Conservation (phyloP, 2,888 invertebrate genomes). For the Koerneria pararmatus region DNA sequence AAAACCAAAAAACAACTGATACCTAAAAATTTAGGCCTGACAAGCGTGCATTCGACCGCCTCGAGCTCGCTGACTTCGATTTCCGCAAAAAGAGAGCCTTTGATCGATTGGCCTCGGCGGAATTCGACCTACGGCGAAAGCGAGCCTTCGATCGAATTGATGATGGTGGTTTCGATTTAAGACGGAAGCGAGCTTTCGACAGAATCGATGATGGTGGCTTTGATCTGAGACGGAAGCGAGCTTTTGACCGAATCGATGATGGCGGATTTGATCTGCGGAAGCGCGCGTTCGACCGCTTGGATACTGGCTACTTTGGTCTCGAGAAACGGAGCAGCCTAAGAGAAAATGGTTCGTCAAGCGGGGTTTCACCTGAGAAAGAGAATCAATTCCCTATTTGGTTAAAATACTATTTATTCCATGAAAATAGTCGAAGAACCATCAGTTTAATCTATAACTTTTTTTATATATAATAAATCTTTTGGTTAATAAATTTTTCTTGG, state of each 20-base stretch:
- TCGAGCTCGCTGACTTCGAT: not conserved
- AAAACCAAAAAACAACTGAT: no score
- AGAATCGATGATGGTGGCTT: not conserved
- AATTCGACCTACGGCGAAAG: not conserved
- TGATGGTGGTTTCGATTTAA: constrained; percentile 13
- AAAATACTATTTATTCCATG: no score
- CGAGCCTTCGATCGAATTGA: constrained; percentile 22
- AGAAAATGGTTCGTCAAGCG: no score
- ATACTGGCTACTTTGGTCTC: not conserved
- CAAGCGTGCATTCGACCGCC: constrained; percentile 8
- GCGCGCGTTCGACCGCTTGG: constrained; percentile 11
- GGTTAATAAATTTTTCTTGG: no score
- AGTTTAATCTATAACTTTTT: no score
- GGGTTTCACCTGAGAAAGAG: no score
- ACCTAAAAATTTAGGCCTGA: constrained; percentile 20
- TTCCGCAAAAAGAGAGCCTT: constrained; percentile 12
- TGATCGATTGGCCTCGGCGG: constrained; percentile 11
- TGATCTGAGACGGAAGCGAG: not conserved
- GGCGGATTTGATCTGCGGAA: constrained; percentile 1
- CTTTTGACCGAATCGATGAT: not conserved
- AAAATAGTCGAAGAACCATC: no score
- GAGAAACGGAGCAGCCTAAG: no score
- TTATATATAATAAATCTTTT: no score
- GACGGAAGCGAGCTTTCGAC: constrained; percentile 18
- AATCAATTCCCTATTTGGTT: no score